Evolutionary conservation across 2,888 invertebrate genomes (phyloP).

Genomic region (Campoplex nolae): DNA sequence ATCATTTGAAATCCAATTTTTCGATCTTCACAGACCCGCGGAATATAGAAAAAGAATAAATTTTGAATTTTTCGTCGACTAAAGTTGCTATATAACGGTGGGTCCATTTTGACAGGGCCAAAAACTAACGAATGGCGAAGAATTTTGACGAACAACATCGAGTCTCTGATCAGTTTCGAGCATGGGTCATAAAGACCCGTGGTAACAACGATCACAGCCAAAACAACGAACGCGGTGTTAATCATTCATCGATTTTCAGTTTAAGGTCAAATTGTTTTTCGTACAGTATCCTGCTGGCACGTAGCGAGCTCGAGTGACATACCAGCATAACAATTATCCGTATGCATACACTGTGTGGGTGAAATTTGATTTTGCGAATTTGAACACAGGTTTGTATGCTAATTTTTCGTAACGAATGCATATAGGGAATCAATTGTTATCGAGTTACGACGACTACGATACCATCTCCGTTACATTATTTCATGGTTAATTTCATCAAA

Average conservation of each 20-base stretch:
- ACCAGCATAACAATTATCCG: conserved; percentile 2
- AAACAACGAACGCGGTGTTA: not conserved
- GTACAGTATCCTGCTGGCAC: not conserved
- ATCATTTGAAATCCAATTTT: not conserved
- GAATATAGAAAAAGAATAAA: not conserved
- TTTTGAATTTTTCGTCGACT: not conserved
- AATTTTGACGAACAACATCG: not conserved
- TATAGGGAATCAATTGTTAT: not conserved
- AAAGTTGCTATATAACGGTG: not conserved
- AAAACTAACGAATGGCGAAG: not conserved
- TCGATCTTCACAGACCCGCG: not conserved
- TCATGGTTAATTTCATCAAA: conserved; percentile 1
- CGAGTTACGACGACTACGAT: conserved; percentile 2
- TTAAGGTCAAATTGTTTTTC: not conserved
- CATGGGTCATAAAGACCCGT: not conserved
- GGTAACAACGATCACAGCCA: not conserved
- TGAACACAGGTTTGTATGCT: not conserved
- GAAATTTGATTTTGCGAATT: conserved; percentile 6
- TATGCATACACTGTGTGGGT: not conserved
- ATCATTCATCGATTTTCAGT: not conserved
- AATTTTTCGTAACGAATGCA: conserved; percentile 8
- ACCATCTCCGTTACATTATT: not conserved
- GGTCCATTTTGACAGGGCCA: not conserved
- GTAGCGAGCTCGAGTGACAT: not conserved
- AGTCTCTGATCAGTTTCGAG: not conserved